Conservation (phyloP, 2,888 invertebrate species). For the Leucozona laternaria region DNA sequence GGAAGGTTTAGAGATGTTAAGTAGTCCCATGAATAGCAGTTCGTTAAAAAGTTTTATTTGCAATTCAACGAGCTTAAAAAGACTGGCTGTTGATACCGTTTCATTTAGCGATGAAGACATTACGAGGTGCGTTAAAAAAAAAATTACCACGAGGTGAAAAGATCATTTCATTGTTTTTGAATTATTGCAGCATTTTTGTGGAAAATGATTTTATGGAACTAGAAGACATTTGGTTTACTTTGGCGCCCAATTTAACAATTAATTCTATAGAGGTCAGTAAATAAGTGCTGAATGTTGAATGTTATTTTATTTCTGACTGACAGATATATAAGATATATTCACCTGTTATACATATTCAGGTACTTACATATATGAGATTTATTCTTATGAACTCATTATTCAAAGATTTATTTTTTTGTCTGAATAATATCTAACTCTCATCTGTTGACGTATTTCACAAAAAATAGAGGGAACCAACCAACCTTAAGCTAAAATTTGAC, state of each 20-base stretch:
- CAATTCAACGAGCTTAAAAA: conserved; percentile 86
- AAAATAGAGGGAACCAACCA: too few relatives aligned
- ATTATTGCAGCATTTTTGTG: conserved; percentile 86
- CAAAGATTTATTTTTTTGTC: too few relatives aligned
- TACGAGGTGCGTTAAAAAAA: conserved; percentile 83
- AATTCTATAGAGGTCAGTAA: conserved; percentile 85
- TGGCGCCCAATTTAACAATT: conserved; percentile 87
- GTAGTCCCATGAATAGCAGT: conserved; percentile 86
- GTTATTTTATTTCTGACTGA: too few relatives aligned
- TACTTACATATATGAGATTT: too few relatives aligned
- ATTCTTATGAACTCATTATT: too few relatives aligned
- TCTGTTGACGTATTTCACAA: too few relatives aligned
- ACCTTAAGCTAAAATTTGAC: too few relatives aligned
- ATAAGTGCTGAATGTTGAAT: too few relatives aligned
- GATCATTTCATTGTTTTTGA: neutral
- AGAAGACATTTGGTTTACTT: conserved; percentile 89
- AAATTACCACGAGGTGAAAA: neutral
- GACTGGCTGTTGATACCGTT: conserved; percentile 88
- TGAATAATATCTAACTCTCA: too few relatives aligned
- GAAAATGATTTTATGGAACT: conserved; percentile 87
- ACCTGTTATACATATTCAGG: too few relatives aligned
- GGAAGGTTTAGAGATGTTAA: conserved; percentile 88
- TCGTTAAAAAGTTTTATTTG: conserved; percentile 86
- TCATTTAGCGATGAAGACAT: conserved; percentile 88
- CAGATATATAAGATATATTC: too few relatives aligned